Conservation (phyloP, 2,888 invertebrate species). For the Eugnorisma glareosa region DNA sequence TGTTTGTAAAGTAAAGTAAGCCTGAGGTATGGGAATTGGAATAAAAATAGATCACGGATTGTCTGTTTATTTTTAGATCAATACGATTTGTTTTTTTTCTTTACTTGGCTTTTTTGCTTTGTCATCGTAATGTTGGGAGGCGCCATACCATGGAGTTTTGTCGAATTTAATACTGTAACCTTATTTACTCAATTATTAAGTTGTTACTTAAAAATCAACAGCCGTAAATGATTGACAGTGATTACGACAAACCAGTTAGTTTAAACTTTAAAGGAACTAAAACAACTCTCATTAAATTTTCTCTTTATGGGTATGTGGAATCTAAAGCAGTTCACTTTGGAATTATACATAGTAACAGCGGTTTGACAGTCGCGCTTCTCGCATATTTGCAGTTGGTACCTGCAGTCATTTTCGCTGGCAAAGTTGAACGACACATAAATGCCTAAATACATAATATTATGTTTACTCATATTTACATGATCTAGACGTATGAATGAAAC, state of each 20-base stretch:
- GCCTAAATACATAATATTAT: constrained; percentile 52
- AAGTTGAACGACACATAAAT: constrained; percentile 59
- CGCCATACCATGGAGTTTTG: background rate
- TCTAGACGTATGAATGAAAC: constrained; percentile 71
- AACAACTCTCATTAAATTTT: constrained; percentile 25
- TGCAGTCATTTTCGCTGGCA: constrained; percentile 38
- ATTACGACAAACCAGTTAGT: constrained; percentile 5
- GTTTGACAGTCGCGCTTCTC: constrained; percentile 1
- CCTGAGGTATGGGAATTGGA: constrained; percentile 56
- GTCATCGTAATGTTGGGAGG: constrained; percentile 6
- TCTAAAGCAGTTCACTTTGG: constrained; percentile 22
- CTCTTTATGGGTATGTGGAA: constrained; percentile 5
- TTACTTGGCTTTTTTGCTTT: constrained; percentile 17
- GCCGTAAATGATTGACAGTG: constrained; percentile 17
- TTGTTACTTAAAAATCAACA: constrained; percentile 18
- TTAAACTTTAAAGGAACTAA: background rate
- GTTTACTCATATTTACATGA: constrained; percentile 58
- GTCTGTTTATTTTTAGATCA: constrained; percentile 44
- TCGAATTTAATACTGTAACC: background rate
- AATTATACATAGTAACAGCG: background rate
- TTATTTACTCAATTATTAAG: constrained; percentile 18
- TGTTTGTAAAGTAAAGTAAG: constrained; percentile 74
- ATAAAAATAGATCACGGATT: constrained; percentile 54
- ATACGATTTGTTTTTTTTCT: constrained; percentile 17
- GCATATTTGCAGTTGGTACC: constrained; percentile 24